These are phyloP conservation scores for Portunus trituberculatus DNA, from an alignment of 1,140 invertebrate species.

Conservation along the genomic window DNA sequence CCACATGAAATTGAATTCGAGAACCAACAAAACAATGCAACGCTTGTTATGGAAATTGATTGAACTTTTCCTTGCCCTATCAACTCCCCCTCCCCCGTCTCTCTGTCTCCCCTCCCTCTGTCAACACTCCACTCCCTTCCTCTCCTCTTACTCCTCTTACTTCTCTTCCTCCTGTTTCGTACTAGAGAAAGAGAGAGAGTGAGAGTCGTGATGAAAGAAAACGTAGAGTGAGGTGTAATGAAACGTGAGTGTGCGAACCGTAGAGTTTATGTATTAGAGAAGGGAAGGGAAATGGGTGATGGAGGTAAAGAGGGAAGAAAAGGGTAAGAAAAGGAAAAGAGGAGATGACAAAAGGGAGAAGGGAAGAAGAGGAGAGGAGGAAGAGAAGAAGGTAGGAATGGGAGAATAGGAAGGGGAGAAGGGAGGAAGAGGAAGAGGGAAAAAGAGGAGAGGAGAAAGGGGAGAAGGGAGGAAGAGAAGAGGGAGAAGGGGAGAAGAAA, in stretches of 20 bases:
- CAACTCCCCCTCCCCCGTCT: not conserved
- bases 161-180: not conserved
- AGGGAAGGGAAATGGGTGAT: not conserved
- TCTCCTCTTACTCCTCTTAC: not conserved
- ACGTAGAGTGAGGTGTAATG: not conserved
- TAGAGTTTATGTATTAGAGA: not conserved
- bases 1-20: slow-evolving; percentile 69
- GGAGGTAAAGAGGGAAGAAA: not conserved
- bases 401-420: not conserved
- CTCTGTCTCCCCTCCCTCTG: not conserved
- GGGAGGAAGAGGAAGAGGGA: not conserved
- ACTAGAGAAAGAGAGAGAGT: not conserved
- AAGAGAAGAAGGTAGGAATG: not conserved
- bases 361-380: not conserved
- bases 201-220: not conserved
- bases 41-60: slow-evolving; percentile 73
- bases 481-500: not conserved
- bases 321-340: not conserved
- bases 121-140: not conserved
- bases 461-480: not conserved
- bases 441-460: not conserved
- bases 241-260: not conserved
- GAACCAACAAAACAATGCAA: slow-evolving; percentile 72
- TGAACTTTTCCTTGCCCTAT: slow-evolving; percentile 6
- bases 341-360: not conserved